These are phyloP conservation scores for Poeciliopsis turneri DNA, from an alignment of 2,797 vertebrate genomes.

Conservation along the genomic window DNA sequence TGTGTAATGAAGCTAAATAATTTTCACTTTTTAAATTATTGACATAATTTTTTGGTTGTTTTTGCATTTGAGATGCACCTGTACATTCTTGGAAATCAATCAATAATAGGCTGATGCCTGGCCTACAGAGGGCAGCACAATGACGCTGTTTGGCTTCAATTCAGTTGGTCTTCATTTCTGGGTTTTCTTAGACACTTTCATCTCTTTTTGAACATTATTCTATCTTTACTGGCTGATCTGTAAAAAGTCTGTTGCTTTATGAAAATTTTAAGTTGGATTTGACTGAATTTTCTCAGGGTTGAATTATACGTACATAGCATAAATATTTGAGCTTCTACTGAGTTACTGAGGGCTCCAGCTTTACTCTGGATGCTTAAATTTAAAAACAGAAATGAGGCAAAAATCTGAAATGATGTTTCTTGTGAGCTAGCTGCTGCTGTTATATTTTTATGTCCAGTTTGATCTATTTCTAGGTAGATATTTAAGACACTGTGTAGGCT, in stretches of 20 bases:
- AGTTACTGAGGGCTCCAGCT: slow-evolving; percentile 56
- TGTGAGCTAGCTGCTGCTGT: slow-evolving; percentile 65
- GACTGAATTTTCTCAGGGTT: slow-evolving; percentile 42
- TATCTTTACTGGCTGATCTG: slow-evolving; percentile 36
- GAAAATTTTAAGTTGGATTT: slow-evolving; percentile 47
- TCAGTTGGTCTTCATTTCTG: slow-evolving; percentile 14
- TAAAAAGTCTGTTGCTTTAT: slow-evolving; percentile 47
- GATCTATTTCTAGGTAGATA: slow-evolving; percentile 71
- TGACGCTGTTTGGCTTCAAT: background rate
- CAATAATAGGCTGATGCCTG: background rate
- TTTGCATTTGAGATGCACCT: background rate
- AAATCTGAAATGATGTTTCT: slow-evolving; percentile 56
- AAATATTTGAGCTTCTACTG: slow-evolving; percentile 60
- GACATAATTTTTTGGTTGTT: background rate
- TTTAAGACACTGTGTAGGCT: slow-evolving; percentile 60
- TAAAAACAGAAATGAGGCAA: slow-evolving; percentile 46
- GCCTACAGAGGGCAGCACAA: slow-evolving; percentile 27
- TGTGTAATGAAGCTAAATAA: background rate
- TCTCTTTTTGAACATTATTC: slow-evolving; percentile 13
- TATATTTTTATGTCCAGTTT: slow-evolving; percentile 56
- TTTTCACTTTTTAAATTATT: background rate
- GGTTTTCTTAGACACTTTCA: background rate
- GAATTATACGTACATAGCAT: slow-evolving; percentile 26
- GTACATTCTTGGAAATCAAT: background rate
- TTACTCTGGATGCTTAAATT: slow-evolving; percentile 71